Base-by-base conservation (phyloP, 2,888 invertebrate genomes). In the Selenia dentaria region DNA sequence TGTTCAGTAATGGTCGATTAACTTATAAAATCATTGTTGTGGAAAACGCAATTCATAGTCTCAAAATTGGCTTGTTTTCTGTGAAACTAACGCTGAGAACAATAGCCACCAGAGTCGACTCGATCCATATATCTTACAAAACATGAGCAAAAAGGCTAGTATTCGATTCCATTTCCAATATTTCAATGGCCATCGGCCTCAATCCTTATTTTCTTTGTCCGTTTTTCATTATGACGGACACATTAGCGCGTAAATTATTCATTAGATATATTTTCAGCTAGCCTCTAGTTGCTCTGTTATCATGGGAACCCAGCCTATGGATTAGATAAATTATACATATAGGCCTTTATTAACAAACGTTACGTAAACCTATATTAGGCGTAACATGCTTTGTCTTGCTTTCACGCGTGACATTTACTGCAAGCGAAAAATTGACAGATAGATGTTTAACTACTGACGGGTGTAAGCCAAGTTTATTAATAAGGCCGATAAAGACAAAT, bases 21-120 rank as follows among this genome's bases (percentile, higher is more conserved):
- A 59, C 57, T 55, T 52, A 63, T 57, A 31, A 49, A 54, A 42
- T 42, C 49, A 64, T 53, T 63, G 53, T 51, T 56, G 53, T 54
- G 57, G 37, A 52, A 47, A 47, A 42, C 51, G 56, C 53, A 54
- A 57, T 57, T 46, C 53, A 56, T 57, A 57, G 50, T 53, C 42
- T 54, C 63, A 54, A 59, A 67, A 68, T 64, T 54, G 51, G 35
- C 48, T 62, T 59, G 59, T 67, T 58, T 57, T 57, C 47, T 40
- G 12, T 44, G 54, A 58, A 72, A 71, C 72, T 71, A 62, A 65
- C 58, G 43, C 28, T 38, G 34, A 49, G 58, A 74, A 74, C 71
- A 74, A 73, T 74, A 57, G 71, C 41, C 47, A 46, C 41, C 43
- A 50, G 55, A 54, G 59, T 34, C 41, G 32, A 43, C 41, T 53